phyloP scores from a whole-genome alignment of 2,888 invertebrate species.

The Pandemis heparana region DNA sequence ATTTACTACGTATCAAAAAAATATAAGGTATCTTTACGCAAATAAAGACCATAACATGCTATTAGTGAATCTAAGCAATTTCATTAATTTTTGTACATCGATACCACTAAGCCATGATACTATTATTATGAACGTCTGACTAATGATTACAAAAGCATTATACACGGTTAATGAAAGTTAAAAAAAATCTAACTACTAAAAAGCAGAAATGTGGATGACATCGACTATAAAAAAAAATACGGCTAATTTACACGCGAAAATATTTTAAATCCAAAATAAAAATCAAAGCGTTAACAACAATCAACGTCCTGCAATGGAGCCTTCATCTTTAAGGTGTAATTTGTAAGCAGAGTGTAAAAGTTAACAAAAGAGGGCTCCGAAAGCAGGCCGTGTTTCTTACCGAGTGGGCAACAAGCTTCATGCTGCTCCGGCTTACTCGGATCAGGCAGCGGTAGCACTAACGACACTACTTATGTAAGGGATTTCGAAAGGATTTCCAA shows the following conservation, averaged over 20 bases:
- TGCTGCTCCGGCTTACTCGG: slow-evolving; percentile 95
- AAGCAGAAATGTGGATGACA: slow-evolving; percentile 63
- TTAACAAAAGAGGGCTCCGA: slow-evolving; percentile 47
- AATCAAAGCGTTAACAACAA: slow-evolving; percentile 74
- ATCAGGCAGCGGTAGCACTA: slow-evolving; percentile 93
- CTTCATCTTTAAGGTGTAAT: slow-evolving; percentile 47
- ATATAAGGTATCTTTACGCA: slow-evolving; percentile 64
- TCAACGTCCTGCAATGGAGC: slow-evolving; percentile 68
- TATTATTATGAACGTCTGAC: slow-evolving; percentile 13
- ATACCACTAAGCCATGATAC: slow-evolving; percentile 45
- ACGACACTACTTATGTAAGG: slow-evolving; percentile 86
- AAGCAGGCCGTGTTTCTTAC: slow-evolving; percentile 84
- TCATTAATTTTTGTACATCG: slow-evolving; percentile 41
- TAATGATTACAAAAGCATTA: slow-evolving; percentile 51
- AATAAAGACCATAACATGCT: slow-evolving; percentile 73
- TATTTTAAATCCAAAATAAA: slow-evolving; percentile 59
- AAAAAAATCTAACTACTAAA: slow-evolving; percentile 32
- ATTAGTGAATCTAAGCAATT: slow-evolving; percentile 50
- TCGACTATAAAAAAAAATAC: slow-evolving; percentile 55
- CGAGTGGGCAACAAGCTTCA: slow-evolving; percentile 95
- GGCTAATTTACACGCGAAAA: slow-evolving; percentile 53
- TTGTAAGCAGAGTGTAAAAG: slow-evolving; percentile 48
- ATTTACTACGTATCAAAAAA: slow-evolving; percentile 63
- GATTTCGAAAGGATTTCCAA: slow-evolving; percentile 70
- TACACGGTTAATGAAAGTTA: slow-evolving; percentile 60